These are phyloP conservation scores for Dicerorhinus sumatrensis DNA, from an alignment of 2,113 vertebrate genomes.

Conservation along the genomic window DNA sequence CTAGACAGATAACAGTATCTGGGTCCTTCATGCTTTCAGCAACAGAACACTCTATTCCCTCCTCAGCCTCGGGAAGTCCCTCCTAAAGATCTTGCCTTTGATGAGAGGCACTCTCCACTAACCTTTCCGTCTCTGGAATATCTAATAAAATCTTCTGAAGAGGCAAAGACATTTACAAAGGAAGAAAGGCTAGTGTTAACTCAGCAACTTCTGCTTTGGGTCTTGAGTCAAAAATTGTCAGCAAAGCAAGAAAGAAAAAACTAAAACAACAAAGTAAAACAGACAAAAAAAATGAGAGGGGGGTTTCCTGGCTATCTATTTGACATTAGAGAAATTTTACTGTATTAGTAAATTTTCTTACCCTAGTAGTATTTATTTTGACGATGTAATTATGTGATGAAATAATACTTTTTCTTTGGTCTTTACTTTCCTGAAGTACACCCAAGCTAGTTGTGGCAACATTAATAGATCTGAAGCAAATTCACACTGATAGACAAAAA, in stretches of 20 bases:
- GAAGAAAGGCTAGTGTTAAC: not conserved
- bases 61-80: not conserved
- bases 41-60: not conserved
- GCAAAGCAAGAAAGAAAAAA: not conserved
- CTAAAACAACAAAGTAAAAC: not conserved
- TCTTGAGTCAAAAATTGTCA: not conserved
- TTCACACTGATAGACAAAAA: not conserved
- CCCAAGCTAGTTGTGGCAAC: not conserved
- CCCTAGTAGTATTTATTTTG: not conserved
- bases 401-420: not conserved
- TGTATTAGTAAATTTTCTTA: not conserved
- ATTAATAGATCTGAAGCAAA: not conserved
- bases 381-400: not conserved
- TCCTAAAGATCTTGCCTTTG: not conserved
- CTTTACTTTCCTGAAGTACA: not conserved
- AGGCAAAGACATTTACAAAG: not conserved
- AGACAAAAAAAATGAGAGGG: not conserved
- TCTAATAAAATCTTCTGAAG: not conserved
- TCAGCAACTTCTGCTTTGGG: not conserved
- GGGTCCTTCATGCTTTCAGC: not conserved
- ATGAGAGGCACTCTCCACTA: not conserved
- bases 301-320: not conserved
- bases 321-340: not conserved
- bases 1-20: not conserved
- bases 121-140: not conserved